Evolutionary conservation across 2,797 vertebrate species (phyloP).

Genomic region (Taeniopygia guttata): DNA sequence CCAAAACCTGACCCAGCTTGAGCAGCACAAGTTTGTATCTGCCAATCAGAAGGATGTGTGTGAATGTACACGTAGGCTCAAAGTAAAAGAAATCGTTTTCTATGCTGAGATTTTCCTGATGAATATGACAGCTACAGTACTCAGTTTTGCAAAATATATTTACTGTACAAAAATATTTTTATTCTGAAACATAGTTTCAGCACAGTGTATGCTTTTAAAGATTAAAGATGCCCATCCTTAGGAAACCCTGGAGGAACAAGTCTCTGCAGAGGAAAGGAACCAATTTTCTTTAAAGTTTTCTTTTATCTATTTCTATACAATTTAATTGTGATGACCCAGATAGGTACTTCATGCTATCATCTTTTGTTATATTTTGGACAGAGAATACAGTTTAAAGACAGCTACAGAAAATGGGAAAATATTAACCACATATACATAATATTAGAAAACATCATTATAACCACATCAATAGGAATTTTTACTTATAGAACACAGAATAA

Average conservation of each 20-base stretch:
- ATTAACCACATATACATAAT: neutral
- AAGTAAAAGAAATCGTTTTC: neutral
- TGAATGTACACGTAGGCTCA: neutral
- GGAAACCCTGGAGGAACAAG: slow-evolving; percentile 49
- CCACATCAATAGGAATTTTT: neutral
- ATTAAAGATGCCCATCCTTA: slow-evolving; percentile 52
- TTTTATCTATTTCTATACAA: slow-evolving; percentile 66
- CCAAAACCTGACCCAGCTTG: neutral
- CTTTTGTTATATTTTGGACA: slow-evolving; percentile 50
- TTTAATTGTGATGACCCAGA: slow-evolving; percentile 69
- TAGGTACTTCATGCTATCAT: slow-evolving; percentile 11
- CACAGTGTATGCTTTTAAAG: slow-evolving; percentile 32
- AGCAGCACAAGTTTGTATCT: neutral
- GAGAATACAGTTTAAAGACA: slow-evolving; percentile 40
- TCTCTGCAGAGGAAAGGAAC: slow-evolving; percentile 52
- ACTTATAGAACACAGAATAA: neutral
- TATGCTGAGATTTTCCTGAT: neutral
- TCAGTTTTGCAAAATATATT: slow-evolving; percentile 19
- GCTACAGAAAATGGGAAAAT: neutral
- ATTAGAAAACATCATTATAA: neutral
- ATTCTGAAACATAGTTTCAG: slow-evolving; percentile 9
- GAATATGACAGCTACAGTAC: neutral
- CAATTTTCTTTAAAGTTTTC: slow-evolving; percentile 61
- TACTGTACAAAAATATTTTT: slow-evolving; percentile 35
- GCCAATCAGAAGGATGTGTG: neutral